phyloP scores from a whole-genome alignment of 2,888 invertebrate species.

The Eurois occulta region DNA sequence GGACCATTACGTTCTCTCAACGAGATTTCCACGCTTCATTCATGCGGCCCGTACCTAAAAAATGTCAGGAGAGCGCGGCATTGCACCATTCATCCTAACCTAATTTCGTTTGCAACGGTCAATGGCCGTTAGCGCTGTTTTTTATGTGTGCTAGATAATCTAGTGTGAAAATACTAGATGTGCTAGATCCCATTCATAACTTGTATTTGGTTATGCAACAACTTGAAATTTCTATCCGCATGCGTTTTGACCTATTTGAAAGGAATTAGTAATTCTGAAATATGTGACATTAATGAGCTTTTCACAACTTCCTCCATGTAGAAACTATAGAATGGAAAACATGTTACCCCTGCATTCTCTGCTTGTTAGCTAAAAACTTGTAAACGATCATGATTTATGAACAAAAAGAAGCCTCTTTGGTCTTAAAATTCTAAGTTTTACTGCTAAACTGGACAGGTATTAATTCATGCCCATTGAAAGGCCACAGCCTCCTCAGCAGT shows the following conservation, averaged over 20 bases:
- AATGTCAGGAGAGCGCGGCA: conserved; percentile 63
- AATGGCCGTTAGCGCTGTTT: conserved; percentile 52
- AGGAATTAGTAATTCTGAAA: not conserved
- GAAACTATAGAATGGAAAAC: not conserved
- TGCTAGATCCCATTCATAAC: not conserved
- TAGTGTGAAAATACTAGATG: conserved; percentile 25
- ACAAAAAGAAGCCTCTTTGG: not conserved
- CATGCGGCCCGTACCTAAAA: conserved; percentile 65
- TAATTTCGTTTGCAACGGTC: conserved; percentile 70
- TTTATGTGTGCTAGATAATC: conserved; percentile 28
- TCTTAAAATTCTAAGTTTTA: conserved; percentile 15
- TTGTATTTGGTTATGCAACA: not conserved
- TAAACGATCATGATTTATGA: conserved; percentile 1
- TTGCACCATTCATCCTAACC: conserved; percentile 72
- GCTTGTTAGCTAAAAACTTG: not conserved
- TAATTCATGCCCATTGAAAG: not conserved
- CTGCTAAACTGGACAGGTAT: not conserved
- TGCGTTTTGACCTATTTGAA: not conserved
- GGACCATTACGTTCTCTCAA: conserved; percentile 70
- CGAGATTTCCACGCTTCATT: conserved; percentile 72
- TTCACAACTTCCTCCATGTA: not conserved
- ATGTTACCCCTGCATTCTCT: not conserved
- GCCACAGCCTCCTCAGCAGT: not conserved
- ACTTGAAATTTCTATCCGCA: not conserved
- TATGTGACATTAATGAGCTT: not conserved